These are phyloP conservation scores for Eumaeus atala DNA, from an alignment of 1,140 invertebrate genomes.

Conservation along the genomic window DNA sequence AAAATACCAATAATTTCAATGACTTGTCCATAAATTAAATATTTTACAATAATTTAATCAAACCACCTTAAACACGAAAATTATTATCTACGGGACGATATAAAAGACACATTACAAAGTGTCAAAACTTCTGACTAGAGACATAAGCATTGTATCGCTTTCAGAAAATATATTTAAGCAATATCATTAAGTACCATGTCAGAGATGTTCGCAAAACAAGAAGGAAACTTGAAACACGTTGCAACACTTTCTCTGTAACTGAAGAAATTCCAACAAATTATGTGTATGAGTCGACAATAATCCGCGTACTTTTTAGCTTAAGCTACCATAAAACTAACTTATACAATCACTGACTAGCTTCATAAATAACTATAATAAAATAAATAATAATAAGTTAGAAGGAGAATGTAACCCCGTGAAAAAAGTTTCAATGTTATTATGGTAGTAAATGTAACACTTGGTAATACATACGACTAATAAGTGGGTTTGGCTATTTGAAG, in stretches of 20 bases:
- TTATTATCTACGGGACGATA: conserved; percentile 18
- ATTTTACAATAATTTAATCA: no score
- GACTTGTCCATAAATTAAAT: no score
- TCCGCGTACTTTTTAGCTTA: conserved; percentile 6
- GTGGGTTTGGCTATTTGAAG: conserved; percentile 37
- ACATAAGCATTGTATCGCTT: conserved; percentile 36
- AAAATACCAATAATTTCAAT: no score
- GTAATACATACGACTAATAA: conserved; percentile 28
- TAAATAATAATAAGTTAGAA: conserved; percentile 49
- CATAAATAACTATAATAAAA: conserved; percentile 50
- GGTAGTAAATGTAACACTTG: conserved; percentile 29
- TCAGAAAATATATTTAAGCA: conserved; percentile 44
- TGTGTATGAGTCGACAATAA: background rate
- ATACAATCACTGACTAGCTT: conserved; percentile 59
- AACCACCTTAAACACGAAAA: background rate
- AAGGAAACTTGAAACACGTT: conserved; percentile 31
- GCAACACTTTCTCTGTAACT: background rate
- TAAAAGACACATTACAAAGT: conserved; percentile 36
- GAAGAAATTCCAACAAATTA: background rate
- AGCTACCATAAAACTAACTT: conserved; percentile 29
- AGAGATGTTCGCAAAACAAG: conserved; percentile 26
- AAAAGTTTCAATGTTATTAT: conserved; percentile 24
- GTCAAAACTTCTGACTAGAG: conserved; percentile 56
- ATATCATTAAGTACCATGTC: conserved; percentile 33
- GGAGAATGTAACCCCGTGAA: conserved; percentile 37